phyloP scores from a whole-genome alignment of 2,888 invertebrate genomes.

The Chymomyza amoena region DNA sequence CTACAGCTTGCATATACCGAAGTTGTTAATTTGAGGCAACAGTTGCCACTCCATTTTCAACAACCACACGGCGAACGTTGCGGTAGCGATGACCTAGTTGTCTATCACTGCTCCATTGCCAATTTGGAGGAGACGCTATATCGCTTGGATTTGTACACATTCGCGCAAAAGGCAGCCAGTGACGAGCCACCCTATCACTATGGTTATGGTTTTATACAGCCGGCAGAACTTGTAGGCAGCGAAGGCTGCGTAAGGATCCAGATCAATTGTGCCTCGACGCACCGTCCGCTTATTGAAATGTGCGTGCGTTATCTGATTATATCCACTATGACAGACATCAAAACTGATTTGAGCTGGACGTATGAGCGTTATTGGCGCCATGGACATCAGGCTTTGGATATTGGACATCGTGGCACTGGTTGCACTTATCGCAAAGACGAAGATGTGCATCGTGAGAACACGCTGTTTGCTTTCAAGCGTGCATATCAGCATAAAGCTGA shows the following conservation, averaged over 20 bases:
- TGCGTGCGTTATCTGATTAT: slow-evolving; percentile 81
- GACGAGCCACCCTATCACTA: slow-evolving; percentile 89
- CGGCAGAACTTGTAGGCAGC: slow-evolving; percentile 87
- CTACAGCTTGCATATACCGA: slow-evolving; percentile 80
- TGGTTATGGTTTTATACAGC: slow-evolving; percentile 92
- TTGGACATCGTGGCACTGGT: slow-evolving; percentile 96
- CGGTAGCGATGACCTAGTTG: slow-evolving; percentile 85
- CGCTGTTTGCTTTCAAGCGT: slow-evolving; percentile 92
- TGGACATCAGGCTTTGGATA: slow-evolving; percentile 89
- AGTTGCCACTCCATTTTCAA: slow-evolving; percentile 83
- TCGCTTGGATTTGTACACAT: slow-evolving; percentile 89
- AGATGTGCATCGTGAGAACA: slow-evolving; percentile 93
- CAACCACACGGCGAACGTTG: slow-evolving; percentile 88
- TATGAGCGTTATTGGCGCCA: slow-evolving; percentile 91
- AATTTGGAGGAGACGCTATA: slow-evolving; percentile 88
- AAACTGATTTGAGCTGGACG: slow-evolving; percentile 78
- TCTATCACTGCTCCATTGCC: slow-evolving; percentile 87
- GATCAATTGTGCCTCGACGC: slow-evolving; percentile 89
- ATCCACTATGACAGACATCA: slow-evolving; percentile 42
- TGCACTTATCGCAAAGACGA: slow-evolving; percentile 87
- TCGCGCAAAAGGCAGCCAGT: slow-evolving; percentile 81
- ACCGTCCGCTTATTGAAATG: slow-evolving; percentile 90
- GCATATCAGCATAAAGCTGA: slow-evolving; percentile 95
- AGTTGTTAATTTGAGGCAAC: slow-evolving; percentile 80
- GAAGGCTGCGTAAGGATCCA: slow-evolving; percentile 87